Evolutionary conservation across 1,140 invertebrate species (phyloP), one percentile per base, ranked within the genome.

Genomic region (Tetraneura akinire): DNA sequence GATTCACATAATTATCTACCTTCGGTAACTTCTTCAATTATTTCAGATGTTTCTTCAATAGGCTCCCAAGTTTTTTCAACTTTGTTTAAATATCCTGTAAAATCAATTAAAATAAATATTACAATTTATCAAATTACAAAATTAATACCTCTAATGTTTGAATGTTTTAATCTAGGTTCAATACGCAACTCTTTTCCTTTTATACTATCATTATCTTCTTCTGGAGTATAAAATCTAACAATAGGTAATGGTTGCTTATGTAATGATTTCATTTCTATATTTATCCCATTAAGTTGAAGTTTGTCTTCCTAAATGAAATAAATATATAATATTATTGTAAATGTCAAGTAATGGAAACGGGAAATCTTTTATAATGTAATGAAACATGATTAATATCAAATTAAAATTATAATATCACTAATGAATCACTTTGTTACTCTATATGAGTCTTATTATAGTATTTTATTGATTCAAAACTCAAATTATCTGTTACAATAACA

Each of bases 241-340:
- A 57, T 60, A 10, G 73, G 18, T 3, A 60, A 23, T 42, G 53
- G 53, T 16, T 76, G 73, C 23, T 76, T 76, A 23, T 1, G 26
- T 21, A 76, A 23, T 60, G 73, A 57, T 76, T 76, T 76, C 73
- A 76, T 76, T 76, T 76, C 73, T 21, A 76, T 55, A 37, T 42
- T 76, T 76, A 76, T 60, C 60, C 73, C 73, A 76, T 76, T 76
- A 18, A 76, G 47, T 53, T 73, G 66, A 26, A 70, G 73, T 42
- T 76, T 76, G 45, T 76, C 73, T 32, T 76, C 73, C 73, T 76
- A 14, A 55, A 42, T 37, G 42, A 55, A 53, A 55, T 21, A 21
- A 74, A 37, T 37, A 37, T 8, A 37, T 37, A 37, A 37, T 8
- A 37, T 3, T 4, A 37, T 57, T 26, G 26, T 13, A 21, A 37